Evolutionary conservation across 2,113 vertebrate species (phyloP).

Genomic region (Sula dactylatra): DNA sequence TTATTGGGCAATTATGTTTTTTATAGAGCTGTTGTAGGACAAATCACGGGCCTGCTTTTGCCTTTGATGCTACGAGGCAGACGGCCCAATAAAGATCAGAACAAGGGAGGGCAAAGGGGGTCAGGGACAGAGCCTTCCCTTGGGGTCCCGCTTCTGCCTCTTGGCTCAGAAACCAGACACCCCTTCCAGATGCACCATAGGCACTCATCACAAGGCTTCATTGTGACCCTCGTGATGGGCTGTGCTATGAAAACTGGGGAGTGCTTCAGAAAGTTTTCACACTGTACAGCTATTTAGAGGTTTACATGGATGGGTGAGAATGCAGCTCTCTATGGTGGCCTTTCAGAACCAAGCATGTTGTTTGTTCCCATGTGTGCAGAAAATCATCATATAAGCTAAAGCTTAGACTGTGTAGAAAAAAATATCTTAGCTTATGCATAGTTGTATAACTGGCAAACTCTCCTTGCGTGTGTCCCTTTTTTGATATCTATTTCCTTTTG

Average conservation of each 20-base stretch:
- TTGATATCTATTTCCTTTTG: neutral
- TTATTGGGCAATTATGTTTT: constrained; percentile 81
- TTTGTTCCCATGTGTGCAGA: neutral
- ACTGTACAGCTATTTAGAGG: neutral
- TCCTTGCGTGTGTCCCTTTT: neutral
- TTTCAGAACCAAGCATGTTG: neutral
- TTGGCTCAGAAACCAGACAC: constrained; percentile 60
- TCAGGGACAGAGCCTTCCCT: constrained; percentile 70
- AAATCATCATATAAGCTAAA: neutral
- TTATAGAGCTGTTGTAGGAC: constrained; percentile 81
- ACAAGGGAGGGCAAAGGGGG: constrained; percentile 75
- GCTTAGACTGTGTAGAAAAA: neutral
- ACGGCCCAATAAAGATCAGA: constrained; percentile 81
- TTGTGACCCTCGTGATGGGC: neutral
- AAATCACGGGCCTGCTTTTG: constrained; percentile 74
- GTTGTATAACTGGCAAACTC: neutral
- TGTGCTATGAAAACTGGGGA: neutral
- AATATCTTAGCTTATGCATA: neutral
- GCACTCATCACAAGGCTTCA: neutral
- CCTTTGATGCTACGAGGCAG: constrained; percentile 78
- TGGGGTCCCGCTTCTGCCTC: constrained; percentile 70
- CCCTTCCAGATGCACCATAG: constrained; percentile 7
- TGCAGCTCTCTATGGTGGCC: neutral
- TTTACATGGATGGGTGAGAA: neutral
- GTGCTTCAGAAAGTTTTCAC: neutral